Base-by-base conservation (phyloP, 30 jellyfish, hydroid and myxozoan species). In the Aurelia sp. region DNA sequence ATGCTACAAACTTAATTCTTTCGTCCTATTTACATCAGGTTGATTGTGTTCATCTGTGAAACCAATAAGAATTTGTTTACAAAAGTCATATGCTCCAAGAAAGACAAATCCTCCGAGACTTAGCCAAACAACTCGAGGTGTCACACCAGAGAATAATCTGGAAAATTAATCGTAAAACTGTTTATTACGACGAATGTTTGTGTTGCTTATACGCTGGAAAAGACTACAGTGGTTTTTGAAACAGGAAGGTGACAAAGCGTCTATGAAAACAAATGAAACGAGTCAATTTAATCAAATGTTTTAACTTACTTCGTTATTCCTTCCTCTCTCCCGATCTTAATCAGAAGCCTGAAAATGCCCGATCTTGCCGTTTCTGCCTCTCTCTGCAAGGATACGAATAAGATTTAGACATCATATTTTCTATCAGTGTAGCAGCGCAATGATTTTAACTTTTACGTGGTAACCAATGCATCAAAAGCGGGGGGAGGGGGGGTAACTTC, bases 101-200 rank as follows among this genome's bases (percentile, higher is more conserved):
- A 82, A 94, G 11, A 94, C 82, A 48, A 94, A 94, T 48, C 99
- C 99, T 61, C 99, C 99, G n/a, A 89, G 83, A 11, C 92, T 68
- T 23, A 94, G 78, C 99, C 99, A 94, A 11, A 86, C 66, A 10
- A 89, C 97, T 22, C 99, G 91, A 13, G 99, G 99, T 15, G 74
- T 85, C 16, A 94, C 19, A 22, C 99, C 99, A 41, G 99, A 88
- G 70, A 89, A 94, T 55, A 94, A 33, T 35, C 97, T 94, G 74
- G 18, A 75, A 82, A 35, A 16, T 50, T 15, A 47, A 22, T 52
- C 0, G 0, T 3, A 67, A 18, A 67, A 19, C 11, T n/a, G n/a
- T n/a, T 37, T 66, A 17, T 13, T 2, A 21, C 30, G 15, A 23
- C 10, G 0, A 71, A 10, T 19, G 33, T 70, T n/a, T 71, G 22